Base-by-base conservation (phyloP, 2,113 vertebrate genomes). In the Pelobates fuscus region DNA sequence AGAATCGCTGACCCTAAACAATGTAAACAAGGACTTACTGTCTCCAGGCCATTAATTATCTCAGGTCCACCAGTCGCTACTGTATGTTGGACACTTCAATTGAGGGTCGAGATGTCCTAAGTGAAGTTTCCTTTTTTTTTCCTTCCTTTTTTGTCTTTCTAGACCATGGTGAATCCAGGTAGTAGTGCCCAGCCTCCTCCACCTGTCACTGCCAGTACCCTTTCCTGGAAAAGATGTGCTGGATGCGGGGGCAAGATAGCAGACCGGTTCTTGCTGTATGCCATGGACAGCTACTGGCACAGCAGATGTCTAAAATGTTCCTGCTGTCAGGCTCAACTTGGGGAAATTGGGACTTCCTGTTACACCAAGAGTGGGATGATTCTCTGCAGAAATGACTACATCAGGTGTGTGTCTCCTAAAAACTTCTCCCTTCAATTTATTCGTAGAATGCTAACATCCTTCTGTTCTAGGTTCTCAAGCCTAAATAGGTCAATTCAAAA, bases 201-300 rank as follows among this genome's bases (percentile, higher is more conserved):
- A 81, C 92, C 94, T 24, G 95, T 94, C 80, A 93, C 95, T 78
- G 90, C 94, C 54, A 94, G 96, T 52, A 94, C 95, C 81, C 94
- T 97, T 85, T 95, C 97, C 78, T 98, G 97, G 97, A 98, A 99
- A 86, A 91, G 95, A 80, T 95, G 97, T 46, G 97, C 97, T 20
- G 97, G 97, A 77, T 99, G 97, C 68, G 96, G 97, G 81, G 97
- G 96, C 77, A 98, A 98, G 88, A 99, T 99, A 81, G 95, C 95
- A 2, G 97, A 99, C 87, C 97, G 97, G 68, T 98, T 99, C 89
- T 94, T 99, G 83, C 95, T 99, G 65, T 99, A 98, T 85, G 94
- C 97, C 88, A 98, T 98, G 96, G 97, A 99, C 92, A 96, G 94
- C 92, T 99, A 98, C 88, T 99, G 97, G 97, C 97, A 99, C 91